These are phyloP conservation scores for Sinelater perroti DNA, from an alignment of 2,888 invertebrate species.

Conservation along the genomic window DNA sequence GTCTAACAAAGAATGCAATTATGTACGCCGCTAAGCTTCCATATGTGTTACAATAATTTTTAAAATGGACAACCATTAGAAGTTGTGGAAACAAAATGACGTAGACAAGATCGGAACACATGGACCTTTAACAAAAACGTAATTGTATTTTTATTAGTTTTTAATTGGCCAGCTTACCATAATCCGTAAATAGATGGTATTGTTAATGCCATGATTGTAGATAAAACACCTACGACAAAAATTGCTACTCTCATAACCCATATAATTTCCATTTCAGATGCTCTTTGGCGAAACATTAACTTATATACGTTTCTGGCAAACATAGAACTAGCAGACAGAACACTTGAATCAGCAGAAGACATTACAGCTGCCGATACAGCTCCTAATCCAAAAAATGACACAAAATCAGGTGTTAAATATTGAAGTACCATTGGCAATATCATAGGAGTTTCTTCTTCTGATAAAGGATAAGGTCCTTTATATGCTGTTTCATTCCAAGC, in stretches of 20 bases:
- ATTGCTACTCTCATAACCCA: constrained; percentile 95
- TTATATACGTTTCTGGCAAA: constrained; percentile 99
- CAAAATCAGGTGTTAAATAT: constrained; percentile 93
- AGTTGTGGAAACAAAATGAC: constrained; percentile 98
- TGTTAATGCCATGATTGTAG: constrained; percentile 95
- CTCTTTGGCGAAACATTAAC: constrained; percentile 94
- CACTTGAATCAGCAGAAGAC: constrained; percentile 99
- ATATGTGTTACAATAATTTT: constrained; percentile 94
- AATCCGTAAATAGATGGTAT: constrained; percentile 98
- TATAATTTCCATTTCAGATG: constrained; percentile 97
- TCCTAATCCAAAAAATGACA: constrained; percentile 97
- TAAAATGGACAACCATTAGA: constrained; percentile 96
- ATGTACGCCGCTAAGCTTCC: constrained; percentile 92
- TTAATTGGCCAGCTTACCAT: constrained; percentile 71
- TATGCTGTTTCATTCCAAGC: constrained; percentile 97
- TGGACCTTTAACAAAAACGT: constrained; percentile 71
- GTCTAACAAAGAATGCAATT: constrained; percentile 81
- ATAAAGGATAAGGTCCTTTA: constrained; percentile 77
- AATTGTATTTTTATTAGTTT: not conserved
- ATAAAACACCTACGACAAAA: constrained; percentile 88
- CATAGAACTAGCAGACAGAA: constrained; percentile 98
- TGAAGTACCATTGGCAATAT: constrained; percentile 97
- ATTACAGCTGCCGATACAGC: constrained; percentile 99
- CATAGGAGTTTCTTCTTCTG: constrained; percentile 85
- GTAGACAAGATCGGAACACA: constrained; percentile 99